Conservation (phyloP, 2,797 vertebrate genomes). For the Xiphophorus birchmanni region DNA sequence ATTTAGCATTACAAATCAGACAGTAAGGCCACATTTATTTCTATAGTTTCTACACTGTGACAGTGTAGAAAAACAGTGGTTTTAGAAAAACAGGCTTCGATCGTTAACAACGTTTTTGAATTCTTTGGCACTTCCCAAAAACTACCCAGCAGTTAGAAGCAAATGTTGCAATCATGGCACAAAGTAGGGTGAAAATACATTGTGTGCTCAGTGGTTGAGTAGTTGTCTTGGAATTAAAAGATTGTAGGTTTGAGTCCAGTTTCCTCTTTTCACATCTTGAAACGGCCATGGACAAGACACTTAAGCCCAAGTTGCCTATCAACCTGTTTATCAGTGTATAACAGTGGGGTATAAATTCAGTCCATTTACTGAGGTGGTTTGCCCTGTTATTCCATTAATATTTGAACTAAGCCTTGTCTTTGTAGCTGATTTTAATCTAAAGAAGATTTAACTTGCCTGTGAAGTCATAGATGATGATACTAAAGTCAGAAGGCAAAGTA, state of each 20-base stretch:
- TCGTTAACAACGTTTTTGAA: not conserved
- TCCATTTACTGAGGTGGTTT: not conserved
- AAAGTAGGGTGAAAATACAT: not conserved
- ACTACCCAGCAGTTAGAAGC: not conserved
- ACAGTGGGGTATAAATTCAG: not conserved
- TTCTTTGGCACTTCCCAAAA: not conserved
- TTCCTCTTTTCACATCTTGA: not conserved
- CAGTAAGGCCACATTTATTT: not conserved
- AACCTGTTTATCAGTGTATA: not conserved
- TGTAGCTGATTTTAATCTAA: not conserved
- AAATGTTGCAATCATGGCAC: not conserved
- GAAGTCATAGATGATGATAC: not conserved
- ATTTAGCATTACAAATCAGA: not conserved
- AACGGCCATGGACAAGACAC: not conserved
- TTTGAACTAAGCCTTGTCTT: not conserved
- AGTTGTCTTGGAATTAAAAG: not conserved
- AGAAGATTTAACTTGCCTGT: not conserved
- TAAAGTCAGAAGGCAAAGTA: not conserved
- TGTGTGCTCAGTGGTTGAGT: not conserved
- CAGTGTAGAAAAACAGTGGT: not conserved
- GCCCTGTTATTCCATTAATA: not conserved
- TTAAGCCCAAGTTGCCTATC: not conserved
- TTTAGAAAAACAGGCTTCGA: not conserved
- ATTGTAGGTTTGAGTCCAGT: not conserved
- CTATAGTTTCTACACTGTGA: not conserved